Conservation (phyloP, 2,113 vertebrate genomes). For the Mesoclemmys tuberculata region DNA sequence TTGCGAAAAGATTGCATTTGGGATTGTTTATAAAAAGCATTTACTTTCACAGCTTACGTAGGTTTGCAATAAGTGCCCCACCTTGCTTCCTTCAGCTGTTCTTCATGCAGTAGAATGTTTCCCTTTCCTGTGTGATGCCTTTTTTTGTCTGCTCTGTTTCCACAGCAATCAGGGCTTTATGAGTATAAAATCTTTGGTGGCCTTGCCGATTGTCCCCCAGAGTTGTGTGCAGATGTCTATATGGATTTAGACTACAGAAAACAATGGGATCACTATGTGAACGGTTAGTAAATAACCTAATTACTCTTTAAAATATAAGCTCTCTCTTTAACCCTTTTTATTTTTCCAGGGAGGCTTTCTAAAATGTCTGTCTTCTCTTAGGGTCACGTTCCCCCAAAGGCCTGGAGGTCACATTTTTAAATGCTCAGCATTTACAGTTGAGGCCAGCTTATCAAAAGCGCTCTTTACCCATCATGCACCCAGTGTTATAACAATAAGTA, state of each 20-base stretch:
- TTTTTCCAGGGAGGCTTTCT: not conserved
- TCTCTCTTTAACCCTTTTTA: not conserved
- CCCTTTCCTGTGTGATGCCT: slow-evolving; percentile 63
- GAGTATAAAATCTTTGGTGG: slow-evolving; percentile 91
- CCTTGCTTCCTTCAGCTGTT: slow-evolving; percentile 62
- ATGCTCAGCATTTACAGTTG: not conserved
- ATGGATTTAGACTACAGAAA: slow-evolving; percentile 93
- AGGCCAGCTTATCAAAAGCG: not conserved
- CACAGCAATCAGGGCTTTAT: slow-evolving; percentile 88
- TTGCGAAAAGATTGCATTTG: slow-evolving; percentile 42
- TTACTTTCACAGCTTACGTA: slow-evolving; percentile 46
- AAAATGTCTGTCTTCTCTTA: not conserved
- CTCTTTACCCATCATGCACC: not conserved
- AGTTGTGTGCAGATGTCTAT: slow-evolving; percentile 87
- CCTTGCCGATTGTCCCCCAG: slow-evolving; percentile 79
- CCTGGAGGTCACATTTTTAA: not conserved
- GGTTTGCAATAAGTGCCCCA: slow-evolving; percentile 51
- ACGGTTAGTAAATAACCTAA: slow-evolving; percentile 79
- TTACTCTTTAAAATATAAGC: not conserved
- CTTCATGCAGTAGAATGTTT: slow-evolving; percentile 47
- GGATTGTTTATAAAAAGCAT: slow-evolving; percentile 50
- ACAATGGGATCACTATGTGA: slow-evolving; percentile 89
- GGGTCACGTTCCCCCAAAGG: not conserved
- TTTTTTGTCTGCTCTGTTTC: slow-evolving; percentile 49
- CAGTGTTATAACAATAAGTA: not conserved